Percentiles rank a stretch among this genome's conserved stretches.
These are phyloP conservation scores for Phrynocephalus guinanensis DNA, from an alignment of 2,797 vertebrate species.

Conservation along the genomic window DNA sequence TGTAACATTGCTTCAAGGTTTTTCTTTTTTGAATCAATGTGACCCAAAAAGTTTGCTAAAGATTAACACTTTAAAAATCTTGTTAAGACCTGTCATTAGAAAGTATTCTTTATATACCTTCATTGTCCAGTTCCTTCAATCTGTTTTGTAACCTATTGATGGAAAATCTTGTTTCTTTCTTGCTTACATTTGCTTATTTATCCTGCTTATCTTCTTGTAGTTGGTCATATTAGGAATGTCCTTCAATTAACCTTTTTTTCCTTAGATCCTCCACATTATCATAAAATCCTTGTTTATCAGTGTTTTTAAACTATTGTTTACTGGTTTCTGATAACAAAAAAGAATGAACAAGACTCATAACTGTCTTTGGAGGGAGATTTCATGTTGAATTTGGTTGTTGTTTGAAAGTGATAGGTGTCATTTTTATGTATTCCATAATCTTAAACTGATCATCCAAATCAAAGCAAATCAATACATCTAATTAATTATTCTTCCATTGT, in stretches of 20 bases:
- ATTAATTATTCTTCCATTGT: background rate
- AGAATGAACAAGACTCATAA: background rate
- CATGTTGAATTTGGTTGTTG: background rate
- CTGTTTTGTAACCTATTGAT: background rate
- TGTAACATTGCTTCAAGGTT: background rate
- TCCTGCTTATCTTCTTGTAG: background rate
- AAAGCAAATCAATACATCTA: background rate
- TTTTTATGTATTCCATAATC: background rate
- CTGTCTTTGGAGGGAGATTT: background rate
- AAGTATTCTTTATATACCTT: background rate
- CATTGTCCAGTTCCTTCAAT: background rate
- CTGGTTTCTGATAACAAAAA: background rate
- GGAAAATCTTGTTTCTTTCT: background rate
- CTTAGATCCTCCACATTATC: background rate
- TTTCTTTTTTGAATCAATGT: background rate
- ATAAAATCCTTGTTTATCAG: background rate
- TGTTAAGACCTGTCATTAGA: background rate
- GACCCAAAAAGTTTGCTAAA: background rate
- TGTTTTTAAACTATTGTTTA: background rate
- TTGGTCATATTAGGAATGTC: background rate
- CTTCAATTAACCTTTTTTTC: background rate
- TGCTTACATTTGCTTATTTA: background rate
- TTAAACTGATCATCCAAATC: background rate
- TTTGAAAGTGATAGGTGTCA: background rate
- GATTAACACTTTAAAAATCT: background rate